Evolutionary conservation across 2,888 invertebrate genomes (phyloP).

Genomic region (Ophion ventricosus): DNA sequence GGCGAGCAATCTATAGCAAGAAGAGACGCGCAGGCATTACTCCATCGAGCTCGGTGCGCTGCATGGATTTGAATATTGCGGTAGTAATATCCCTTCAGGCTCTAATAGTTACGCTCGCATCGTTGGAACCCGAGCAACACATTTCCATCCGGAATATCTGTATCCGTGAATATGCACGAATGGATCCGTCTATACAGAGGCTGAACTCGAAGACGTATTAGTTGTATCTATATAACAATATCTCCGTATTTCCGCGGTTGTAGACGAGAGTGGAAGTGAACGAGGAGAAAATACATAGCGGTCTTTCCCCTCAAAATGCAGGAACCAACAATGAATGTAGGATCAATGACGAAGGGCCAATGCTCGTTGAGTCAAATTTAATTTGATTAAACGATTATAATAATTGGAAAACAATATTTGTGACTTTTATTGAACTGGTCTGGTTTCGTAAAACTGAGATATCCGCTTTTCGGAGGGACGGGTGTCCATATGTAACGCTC

Average conservation of each 20-base stretch:
- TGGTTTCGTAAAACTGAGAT: too few species aligned
- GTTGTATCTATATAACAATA: constrained; percentile 42
- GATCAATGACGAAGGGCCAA: too few species aligned
- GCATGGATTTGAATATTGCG: constrained; percentile 82
- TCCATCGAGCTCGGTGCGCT: constrained; percentile 73
- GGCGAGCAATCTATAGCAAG: constrained; percentile 81
- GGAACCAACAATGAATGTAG: too few species aligned
- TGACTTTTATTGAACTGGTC: too few species aligned
- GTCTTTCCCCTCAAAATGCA: neutral
- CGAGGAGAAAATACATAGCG: neutral
- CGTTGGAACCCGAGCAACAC: constrained; percentile 59
- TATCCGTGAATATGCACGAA: constrained; percentile 68
- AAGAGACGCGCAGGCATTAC: constrained; percentile 77
- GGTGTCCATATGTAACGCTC: too few species aligned
- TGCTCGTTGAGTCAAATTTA: too few species aligned
- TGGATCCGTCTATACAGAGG: constrained; percentile 70
- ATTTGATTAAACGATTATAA: too few species aligned
- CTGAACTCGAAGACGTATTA: constrained; percentile 57
- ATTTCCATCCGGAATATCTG: constrained; percentile 76
- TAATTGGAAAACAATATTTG: too few species aligned
- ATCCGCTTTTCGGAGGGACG: too few species aligned
- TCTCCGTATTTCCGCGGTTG: constrained; percentile 27
- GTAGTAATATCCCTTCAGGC: constrained; percentile 80
- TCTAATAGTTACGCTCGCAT: constrained; percentile 79
- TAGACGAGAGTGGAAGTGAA: neutral